Base-by-base conservation (phyloP, 2,888 invertebrate species). In the Scrobipalpa atriplicella region DNA sequence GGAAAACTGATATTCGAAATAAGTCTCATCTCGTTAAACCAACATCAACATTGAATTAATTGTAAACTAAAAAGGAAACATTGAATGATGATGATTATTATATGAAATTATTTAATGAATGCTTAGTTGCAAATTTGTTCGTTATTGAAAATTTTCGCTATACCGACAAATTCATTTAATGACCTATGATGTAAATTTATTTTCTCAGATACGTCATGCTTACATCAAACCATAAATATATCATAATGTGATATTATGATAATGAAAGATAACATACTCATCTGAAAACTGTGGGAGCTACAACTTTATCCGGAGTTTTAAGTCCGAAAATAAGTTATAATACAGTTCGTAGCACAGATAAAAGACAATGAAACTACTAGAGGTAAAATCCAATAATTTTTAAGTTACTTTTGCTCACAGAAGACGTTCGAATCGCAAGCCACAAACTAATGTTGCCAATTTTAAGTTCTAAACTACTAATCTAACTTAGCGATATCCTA, bases 401-500 rank as follows among this genome's bases (percentile, higher is more conserved):
- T 58, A 70, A 70, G 67, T 69, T 71, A 67, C 38, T 64, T 41
- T 64, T 64, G 29, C 64, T 64, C 21, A 41, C 41, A 64, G 11
- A 41, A 71, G 69, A 69, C 69, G 66, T 74, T 71, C 71, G 72
- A 69, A 69, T 70, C 70, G 63, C 66, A 69, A 75, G 69, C 68
- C 65, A 64, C 62, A 62, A 47, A 74, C 71, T 72, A 74, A 75
- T 71, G 74, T 71, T 76, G 76, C 76, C 79, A 82, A 82, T 82
- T 83, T 81, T 72, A 80, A 79, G 74, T 76, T 78, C 73, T 70
- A 73, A 75, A 75, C 73, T 78, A 77, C 72, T 78, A 79, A 81
- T 82, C 75, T 77, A 81, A 81, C 74, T 81, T 69, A 68, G 69
- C 70, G 70, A 70, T 74, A 73, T 72, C 70, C 69, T 68, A 64